Percentiles rank a stretch among this genome's conserved stretches.
phyloP scores from a whole-genome alignment of 2,797 vertebrate species.

The Cossypha dichroa region DNA sequence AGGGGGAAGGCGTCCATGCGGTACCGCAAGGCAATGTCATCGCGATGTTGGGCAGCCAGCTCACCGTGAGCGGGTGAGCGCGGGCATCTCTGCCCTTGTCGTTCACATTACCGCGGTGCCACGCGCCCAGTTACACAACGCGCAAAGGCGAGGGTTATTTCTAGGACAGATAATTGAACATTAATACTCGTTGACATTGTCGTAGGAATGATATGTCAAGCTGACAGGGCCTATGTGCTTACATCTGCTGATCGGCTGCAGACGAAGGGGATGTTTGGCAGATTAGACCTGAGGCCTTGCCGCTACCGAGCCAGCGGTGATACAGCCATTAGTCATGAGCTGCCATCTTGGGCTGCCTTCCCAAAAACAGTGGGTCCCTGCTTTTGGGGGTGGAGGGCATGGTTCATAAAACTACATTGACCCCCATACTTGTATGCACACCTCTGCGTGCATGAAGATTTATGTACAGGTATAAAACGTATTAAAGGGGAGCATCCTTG shows the following conservation, averaged over 20 bases:
- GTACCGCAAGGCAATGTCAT: slow-evolving; percentile 67
- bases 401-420: rapidly evolving
- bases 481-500: neutral
- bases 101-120: slow-evolving; percentile 61
- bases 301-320: slow-evolving; percentile 52
- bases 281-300: slow-evolving; percentile 74
- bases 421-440: rapidly evolving
- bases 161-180: slow-evolving; percentile 86
- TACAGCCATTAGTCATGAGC: slow-evolving; percentile 65
- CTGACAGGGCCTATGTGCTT: slow-evolving; percentile 81
- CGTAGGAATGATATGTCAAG: slow-evolving; percentile 83
- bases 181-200: slow-evolving; percentile 84
- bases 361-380: neutral
- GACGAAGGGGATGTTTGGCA: slow-evolving; percentile 75
- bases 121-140: slow-evolving; percentile 64
- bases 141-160: slow-evolving; percentile 77
- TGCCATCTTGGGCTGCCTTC: slow-evolving; percentile 70
- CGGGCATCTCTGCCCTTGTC: slow-evolving; percentile 76
- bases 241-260: slow-evolving; percentile 77
- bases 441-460: rapidly evolving
- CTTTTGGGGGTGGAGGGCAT: neutral
- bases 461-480: rapidly evolving
- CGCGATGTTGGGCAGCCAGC: slow-evolving; percentile 56
- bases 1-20: slow-evolving; percentile 9
- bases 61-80: slow-evolving; percentile 50